Evolutionary conservation across 2,888 invertebrate species (phyloP), one percentile per base, ranked within the genome.

Genomic region (Drosophila siamana): DNA sequence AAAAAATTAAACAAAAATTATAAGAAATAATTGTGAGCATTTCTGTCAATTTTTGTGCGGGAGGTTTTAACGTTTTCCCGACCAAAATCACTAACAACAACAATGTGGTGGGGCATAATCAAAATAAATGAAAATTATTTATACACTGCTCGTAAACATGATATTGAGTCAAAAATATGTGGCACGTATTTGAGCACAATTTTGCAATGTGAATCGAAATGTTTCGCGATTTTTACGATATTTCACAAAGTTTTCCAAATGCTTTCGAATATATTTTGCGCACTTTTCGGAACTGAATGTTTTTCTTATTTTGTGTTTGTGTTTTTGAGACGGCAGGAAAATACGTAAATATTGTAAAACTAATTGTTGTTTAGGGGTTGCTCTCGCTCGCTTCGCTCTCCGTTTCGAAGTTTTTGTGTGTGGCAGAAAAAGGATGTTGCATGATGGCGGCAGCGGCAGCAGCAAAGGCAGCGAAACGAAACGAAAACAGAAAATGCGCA

Each of bases 401-500:
- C 16, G 13, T 40, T 40, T 33, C 26, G 28, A 52, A 52, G 52
- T 52, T 52, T 26, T 11, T n/a, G n/a, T n/a, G 65, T 33, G 33
- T 33, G 52, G 66, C 62, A 38, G 54, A 60, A 63, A 84, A 63
- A 84, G 74, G 88, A 86, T 86, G 70, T 88, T 46, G 61, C 19
- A 60, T 64, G 56, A 56, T 56, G 61, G 60, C 56, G n/a, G 33
- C 33, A 2, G n/a, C 36, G 11, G 36, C 36, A 13, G 7, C 13
- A 36, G 36, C 13, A 13, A 62, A 59, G 41, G 56, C 69, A 68
- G 41, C 78, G 60, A 69, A 76, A 65, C 74, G 72, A 59, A 85
- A 88, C 75, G 75, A 71, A 85, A 82, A 88, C 83, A 88, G 80
- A 84, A 79, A 77, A 88, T 85, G 82, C 85, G 89, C 89, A 88